Conservation (phyloP, 2,113 vertebrate genomes). For the Hyla sarda region DNA sequence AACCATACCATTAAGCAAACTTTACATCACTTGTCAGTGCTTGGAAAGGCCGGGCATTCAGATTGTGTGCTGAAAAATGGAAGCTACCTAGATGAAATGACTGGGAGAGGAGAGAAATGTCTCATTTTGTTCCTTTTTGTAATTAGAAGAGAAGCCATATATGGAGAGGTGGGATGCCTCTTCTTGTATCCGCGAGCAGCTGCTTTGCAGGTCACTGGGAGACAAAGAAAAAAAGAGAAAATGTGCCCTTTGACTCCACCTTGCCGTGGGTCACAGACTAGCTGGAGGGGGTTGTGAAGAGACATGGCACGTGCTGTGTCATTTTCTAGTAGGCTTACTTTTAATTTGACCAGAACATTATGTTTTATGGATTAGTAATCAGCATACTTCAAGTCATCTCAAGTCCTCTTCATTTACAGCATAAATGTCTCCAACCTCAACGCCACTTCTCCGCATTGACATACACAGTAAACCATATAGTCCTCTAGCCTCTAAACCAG, state of each 20-base stretch:
- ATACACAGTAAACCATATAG: not conserved
- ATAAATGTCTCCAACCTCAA: not conserved
- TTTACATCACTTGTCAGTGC: conserved; percentile 36
- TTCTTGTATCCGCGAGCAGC: conserved; percentile 43
- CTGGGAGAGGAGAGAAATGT: conserved; percentile 6
- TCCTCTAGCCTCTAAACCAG: not conserved
- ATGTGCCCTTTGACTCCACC: conserved; percentile 49
- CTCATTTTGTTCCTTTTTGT: conserved; percentile 19
- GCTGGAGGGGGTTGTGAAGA: conserved; percentile 49
- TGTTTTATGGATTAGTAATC: conserved; percentile 55
- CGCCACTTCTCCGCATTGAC: not conserved
- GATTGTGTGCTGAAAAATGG: conserved; percentile 28
- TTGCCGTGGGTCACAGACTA: conserved; percentile 56
- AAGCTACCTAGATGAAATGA: conserved; percentile 7
- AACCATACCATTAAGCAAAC: conserved; percentile 49
- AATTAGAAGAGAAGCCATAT: conserved; percentile 37
- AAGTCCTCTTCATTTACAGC: not conserved
- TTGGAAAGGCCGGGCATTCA: not conserved
- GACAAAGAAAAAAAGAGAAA: conserved; percentile 49
- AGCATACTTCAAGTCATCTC: conserved; percentile 18
- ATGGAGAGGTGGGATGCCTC: conserved; percentile 17
- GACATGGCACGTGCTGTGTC: conserved; percentile 50
- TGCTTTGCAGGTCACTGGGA: conserved; percentile 39
- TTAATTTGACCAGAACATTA: conserved; percentile 40
- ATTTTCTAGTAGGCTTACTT: conserved; percentile 46